phyloP scores from a whole-genome alignment of 2,113 vertebrate genomes.

The Conger conger region DNA sequence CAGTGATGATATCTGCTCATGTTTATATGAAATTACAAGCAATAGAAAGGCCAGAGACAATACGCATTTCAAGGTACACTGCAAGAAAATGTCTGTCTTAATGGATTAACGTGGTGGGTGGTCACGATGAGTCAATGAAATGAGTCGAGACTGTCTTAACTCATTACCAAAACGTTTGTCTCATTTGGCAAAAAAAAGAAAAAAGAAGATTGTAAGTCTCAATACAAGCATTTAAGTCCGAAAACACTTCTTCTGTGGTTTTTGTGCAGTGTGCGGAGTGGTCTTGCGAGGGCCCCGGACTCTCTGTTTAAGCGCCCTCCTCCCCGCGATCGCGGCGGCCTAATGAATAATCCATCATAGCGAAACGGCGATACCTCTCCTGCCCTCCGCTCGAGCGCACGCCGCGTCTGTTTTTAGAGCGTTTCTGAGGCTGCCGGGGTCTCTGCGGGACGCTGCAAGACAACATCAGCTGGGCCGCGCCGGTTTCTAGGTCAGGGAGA shows the following conservation, averaged over 20 bases:
- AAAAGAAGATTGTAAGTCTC: too few relatives aligned
- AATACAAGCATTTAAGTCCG: too few relatives aligned
- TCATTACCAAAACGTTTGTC: too few relatives aligned
- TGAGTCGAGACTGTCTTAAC: too few relatives aligned
- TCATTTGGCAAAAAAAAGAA: too few relatives aligned
- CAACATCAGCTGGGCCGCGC: neutral
- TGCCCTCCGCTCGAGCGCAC: neutral
- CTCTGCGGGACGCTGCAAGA: neutral
- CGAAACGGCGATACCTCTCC: neutral
- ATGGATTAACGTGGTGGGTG: too few relatives aligned
- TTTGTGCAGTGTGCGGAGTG: neutral
- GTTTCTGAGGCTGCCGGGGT: neutral
- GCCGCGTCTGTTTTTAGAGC: neutral
- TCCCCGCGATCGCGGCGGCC: neutral
- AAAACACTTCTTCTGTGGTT: too few relatives aligned
- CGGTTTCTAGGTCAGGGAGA: neutral
- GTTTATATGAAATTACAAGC: neutral
- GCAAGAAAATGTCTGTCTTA: too few relatives aligned
- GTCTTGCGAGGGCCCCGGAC: neutral
- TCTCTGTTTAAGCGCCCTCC: neutral
- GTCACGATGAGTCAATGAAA: too few relatives aligned
- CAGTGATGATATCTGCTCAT: neutral
- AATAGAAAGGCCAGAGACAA: neutral
- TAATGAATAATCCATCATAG: neutral
- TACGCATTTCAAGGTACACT: too few relatives aligned